Conservation (phyloP, 2,888 invertebrate genomes). For the Electrophaes corylata region DNA sequence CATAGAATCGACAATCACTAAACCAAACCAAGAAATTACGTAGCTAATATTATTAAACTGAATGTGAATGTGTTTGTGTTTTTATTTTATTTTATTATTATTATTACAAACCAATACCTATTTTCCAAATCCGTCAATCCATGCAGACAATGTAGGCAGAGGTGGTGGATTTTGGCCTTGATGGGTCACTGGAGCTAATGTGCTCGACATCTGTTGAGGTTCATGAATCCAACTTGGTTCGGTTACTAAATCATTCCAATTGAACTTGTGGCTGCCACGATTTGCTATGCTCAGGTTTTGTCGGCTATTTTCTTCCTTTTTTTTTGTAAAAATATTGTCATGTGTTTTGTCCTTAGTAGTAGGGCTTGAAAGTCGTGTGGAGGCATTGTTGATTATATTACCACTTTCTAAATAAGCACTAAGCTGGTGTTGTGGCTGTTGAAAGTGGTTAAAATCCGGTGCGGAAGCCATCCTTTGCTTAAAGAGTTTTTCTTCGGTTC, state of each 20-base stretch:
- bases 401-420: not conserved
- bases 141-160: conserved; percentile 58
- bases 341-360: not conserved
- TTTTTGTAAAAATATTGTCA: not conserved
- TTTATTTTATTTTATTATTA: not conserved
- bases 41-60: no score
- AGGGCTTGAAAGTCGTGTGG: not conserved
- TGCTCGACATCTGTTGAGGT: conserved; percentile 11
- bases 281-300: conserved; percentile 17
- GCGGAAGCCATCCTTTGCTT: conserved; percentile 2
- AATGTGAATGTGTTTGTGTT: no score
- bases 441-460: conserved; percentile 7
- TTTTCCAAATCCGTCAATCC: conserved; percentile 60
- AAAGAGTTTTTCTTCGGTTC: not conserved
- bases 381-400: conserved; percentile 1
- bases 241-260: conserved; percentile 40
- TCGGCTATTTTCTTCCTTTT: not conserved
- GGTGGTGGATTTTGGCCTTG: conserved; percentile 41
- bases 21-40: no score
- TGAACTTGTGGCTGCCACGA: conserved; percentile 55
- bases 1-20: no score
- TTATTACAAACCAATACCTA: conserved; percentile 25
- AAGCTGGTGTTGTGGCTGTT: conserved; percentile 1
- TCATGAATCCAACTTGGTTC: conserved; percentile 19
- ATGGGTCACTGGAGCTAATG: conserved; percentile 7